Percentiles rank a stretch among this genome's conserved stretches.
phyloP scores from a whole-genome alignment of 2,888 invertebrate species.

The Maniola hyperantus region DNA sequence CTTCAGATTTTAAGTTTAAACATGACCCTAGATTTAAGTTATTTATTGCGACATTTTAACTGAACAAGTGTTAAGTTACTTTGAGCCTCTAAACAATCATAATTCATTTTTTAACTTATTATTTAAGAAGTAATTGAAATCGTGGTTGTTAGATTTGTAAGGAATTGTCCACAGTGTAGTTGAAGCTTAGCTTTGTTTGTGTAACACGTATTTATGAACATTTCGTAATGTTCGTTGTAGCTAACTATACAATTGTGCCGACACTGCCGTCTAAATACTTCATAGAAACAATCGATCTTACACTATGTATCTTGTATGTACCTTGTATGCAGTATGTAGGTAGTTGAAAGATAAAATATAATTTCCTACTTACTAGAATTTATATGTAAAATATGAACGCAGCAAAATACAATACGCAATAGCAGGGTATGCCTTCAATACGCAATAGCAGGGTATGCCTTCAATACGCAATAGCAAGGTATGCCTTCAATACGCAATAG shows the following conservation, averaged over 20 bases:
- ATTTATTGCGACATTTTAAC: slow-evolving; percentile 5
- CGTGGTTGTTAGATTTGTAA: slow-evolving; percentile 24
- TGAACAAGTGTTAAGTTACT: not conserved
- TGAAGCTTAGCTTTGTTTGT: slow-evolving; percentile 5
- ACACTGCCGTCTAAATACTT: slow-evolving; percentile 8
- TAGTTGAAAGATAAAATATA: too few relatives aligned
- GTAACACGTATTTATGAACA: too few relatives aligned
- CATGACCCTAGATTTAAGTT: slow-evolving; percentile 24
- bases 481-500: too few relatives aligned
- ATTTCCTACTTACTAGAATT: too few relatives aligned
- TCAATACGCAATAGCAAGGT: too few relatives aligned
- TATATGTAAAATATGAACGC: too few relatives aligned
- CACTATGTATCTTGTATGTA: too few relatives aligned
- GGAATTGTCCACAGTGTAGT: slow-evolving; percentile 26
- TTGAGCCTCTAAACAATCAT: not conserved
- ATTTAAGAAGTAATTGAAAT: not conserved
- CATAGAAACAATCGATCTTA: slow-evolving; percentile 1
- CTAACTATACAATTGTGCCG: not conserved
- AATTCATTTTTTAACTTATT: not conserved
- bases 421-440: too few relatives aligned
- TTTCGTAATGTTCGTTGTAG: not conserved
- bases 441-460: too few relatives aligned
- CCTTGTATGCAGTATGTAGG: not conserved
- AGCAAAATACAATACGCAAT: too few relatives aligned
- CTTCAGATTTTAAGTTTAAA: not conserved